Conservation (phyloP, 1,140 invertebrate species). For the Wasmannia auropunctata region DNA sequence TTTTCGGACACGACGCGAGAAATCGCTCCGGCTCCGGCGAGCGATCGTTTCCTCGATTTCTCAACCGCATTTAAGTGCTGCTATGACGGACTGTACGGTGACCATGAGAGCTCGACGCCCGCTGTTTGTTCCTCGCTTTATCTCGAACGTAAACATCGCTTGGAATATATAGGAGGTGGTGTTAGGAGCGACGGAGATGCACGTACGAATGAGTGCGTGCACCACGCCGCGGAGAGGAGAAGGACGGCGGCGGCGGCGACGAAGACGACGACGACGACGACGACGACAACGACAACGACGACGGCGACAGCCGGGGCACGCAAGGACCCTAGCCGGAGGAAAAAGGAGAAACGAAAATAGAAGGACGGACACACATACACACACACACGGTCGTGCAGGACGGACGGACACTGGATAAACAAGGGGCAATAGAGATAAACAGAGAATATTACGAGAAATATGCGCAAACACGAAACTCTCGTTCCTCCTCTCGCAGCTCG, state of each 20-base stretch:
- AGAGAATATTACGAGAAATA: conserved; percentile 84
- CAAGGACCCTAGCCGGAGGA: conserved; percentile 69
- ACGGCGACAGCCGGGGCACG: conserved; percentile 61
- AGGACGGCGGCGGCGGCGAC: conserved; percentile 40
- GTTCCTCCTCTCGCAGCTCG: conserved; percentile 61
- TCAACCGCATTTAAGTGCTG: conserved; percentile 61
- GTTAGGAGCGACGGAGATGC: conserved; percentile 49
- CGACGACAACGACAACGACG: conserved; percentile 37
- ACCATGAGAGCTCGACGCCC: conserved; percentile 81
- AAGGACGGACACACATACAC: conserved; percentile 75
- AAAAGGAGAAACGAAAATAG: conserved; percentile 78
- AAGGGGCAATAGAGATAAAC: conserved; percentile 84
- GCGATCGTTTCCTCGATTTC: conserved; percentile 51
- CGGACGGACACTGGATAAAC: conserved; percentile 82
- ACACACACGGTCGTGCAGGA: conserved; percentile 67
- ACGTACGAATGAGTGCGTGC: conserved; percentile 53
- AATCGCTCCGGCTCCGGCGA: neutral
- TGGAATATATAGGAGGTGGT: conserved; percentile 76
- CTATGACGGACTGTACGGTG: conserved; percentile 77
- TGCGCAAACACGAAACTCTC: conserved; percentile 80
- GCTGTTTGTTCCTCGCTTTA: conserved; percentile 83
- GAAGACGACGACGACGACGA: neutral
- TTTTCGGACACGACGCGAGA: neutral
- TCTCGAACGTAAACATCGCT: conserved; percentile 82
- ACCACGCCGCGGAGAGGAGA: conserved; percentile 51